A percentile compares a stretch with the other conserved stretches of the same genome.
These are phyloP conservation scores for Hucho hucho DNA, from an alignment of 2,113 vertebrate species.

Conservation along the genomic window DNA sequence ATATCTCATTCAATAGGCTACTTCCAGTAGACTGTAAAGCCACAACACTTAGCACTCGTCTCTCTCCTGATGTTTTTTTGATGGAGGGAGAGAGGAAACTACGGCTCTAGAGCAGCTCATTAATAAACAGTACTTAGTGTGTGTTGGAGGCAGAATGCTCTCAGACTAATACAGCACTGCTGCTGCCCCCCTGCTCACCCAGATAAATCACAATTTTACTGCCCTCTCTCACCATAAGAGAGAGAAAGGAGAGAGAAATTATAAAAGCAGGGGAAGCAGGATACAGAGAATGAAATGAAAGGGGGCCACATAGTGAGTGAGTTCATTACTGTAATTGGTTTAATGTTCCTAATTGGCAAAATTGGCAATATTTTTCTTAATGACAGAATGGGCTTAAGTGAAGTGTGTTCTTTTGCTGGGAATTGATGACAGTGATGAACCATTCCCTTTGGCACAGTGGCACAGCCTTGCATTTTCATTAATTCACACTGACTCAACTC, in stretches of 20 bases:
- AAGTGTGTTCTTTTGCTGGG: not conserved
- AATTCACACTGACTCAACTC: slow-evolving; percentile 2
- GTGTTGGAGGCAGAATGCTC: slow-evolving; percentile 57
- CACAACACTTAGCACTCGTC: no score
- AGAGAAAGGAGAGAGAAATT: slow-evolving; percentile 9
- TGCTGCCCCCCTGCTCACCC: slow-evolving; percentile 37
- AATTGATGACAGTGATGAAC: slow-evolving; percentile 30
- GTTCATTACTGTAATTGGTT: slow-evolving; percentile 65
- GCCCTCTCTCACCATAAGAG: not conserved
- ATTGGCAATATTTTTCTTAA: slow-evolving; percentile 42
- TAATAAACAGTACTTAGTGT: slow-evolving; percentile 48
- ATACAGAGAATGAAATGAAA: slow-evolving; percentile 20
- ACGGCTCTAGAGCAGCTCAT: slow-evolving; percentile 45
- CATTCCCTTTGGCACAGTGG: slow-evolving; percentile 34
- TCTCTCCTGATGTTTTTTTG: slow-evolving; percentile 24
- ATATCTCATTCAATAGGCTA: no score
- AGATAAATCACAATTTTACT: slow-evolving; percentile 66
- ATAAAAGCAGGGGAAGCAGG: slow-evolving; percentile 28
- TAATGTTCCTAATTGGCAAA: slow-evolving; percentile 51
- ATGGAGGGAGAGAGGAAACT: slow-evolving; percentile 20
- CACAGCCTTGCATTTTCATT: not conserved
- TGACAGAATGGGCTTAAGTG: no score
- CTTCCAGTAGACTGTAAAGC: no score
- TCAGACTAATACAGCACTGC: slow-evolving; percentile 56
- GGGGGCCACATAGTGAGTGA: slow-evolving; percentile 27